phyloP scores from a whole-genome alignment of 2,797 vertebrate genomes.

The Anolis apletophallus region DNA sequence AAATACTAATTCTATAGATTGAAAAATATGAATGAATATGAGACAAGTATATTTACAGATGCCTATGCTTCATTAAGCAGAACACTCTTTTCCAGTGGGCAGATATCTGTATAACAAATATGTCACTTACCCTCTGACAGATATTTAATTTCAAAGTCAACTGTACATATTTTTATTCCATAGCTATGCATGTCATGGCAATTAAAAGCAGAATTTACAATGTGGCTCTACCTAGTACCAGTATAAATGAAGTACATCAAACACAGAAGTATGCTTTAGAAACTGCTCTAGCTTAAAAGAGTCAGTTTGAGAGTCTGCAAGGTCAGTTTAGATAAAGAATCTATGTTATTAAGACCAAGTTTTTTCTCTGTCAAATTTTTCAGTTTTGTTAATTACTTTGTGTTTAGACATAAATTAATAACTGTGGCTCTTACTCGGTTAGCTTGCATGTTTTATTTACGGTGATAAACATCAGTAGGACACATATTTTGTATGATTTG shows the following conservation, averaged over 20 bases:
- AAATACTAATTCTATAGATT: accelerated
- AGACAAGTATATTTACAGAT: constrained; percentile 29
- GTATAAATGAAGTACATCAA: constrained; percentile 71
- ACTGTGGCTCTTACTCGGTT: constrained; percentile 34
- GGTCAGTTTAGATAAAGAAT: constrained; percentile 5
- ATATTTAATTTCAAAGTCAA: constrained; percentile 64
- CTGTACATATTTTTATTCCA: constrained; percentile 65
- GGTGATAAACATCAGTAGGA: background rate
- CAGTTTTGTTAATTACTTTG: background rate
- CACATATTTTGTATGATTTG: background rate
- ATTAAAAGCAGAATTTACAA: constrained; percentile 72
- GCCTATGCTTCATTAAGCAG: background rate
- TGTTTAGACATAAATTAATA: constrained; percentile 44
- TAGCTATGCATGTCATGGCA: constrained; percentile 63
- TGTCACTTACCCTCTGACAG: constrained; percentile 48
- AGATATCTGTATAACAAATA: constrained; percentile 39
- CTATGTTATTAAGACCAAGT: constrained; percentile 38
- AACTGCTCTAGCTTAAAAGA: constrained; percentile 64
- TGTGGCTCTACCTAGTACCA: constrained; percentile 52
- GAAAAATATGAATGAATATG: constrained; percentile 40
- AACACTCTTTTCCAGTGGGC: constrained; percentile 37
- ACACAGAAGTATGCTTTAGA: constrained; percentile 56
- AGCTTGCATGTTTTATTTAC: constrained; percentile 44
- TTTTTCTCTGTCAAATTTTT: constrained; percentile 47
- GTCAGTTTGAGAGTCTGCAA: constrained; percentile 50